These are phyloP conservation scores for Chrysogorgia sp. DNA, from an alignment of 92 coral and sea anemone species.

Conservation along the genomic window DNA sequence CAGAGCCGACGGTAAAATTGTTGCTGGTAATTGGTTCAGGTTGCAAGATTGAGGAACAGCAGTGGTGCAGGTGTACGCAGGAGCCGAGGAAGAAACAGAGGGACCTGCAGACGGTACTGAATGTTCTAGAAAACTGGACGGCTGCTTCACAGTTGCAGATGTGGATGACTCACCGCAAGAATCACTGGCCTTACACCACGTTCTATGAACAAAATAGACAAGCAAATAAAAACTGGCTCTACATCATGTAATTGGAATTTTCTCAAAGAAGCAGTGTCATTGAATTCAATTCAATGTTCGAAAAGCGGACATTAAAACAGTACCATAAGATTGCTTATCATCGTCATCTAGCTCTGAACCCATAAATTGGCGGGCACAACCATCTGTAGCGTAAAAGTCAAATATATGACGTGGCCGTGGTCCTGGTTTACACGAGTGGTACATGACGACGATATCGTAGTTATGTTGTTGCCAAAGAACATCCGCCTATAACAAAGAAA, in stretches of 20 bases:
- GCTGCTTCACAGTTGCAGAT: too few species aligned
- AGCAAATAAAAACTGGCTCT: too few species aligned
- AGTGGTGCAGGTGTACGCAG: too few species aligned
- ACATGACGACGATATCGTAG: slow-evolving; percentile 35
- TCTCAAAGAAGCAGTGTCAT: not conserved
- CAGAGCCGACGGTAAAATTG: too few species aligned
- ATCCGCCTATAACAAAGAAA: too few species aligned
- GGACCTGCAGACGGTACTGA: not conserved
- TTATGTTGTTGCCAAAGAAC: slow-evolving; percentile 29
- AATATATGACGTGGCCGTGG: slow-evolving; percentile 26
- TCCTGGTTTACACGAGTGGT: slow-evolving; percentile 24
- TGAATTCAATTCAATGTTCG: slow-evolving; percentile 23
- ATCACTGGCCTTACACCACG: too few species aligned
- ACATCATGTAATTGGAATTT: too few species aligned
- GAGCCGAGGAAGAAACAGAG: not conserved
- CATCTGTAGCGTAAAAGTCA: slow-evolving; percentile 37
- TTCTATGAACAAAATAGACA: too few species aligned
- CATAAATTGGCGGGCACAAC: slow-evolving; percentile 15
- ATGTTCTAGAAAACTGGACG: too few species aligned
- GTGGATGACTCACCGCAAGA: too few species aligned
- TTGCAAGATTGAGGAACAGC: too few species aligned
- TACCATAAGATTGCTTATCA: slow-evolving; percentile 7
- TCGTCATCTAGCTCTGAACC: slow-evolving; percentile 10
- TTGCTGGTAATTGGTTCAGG: too few species aligned
- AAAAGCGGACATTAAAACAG: slow-evolving; percentile 38